phyloP scores from a whole-genome alignment of 2,797 vertebrate species.

The Megalops cyprinoides region DNA sequence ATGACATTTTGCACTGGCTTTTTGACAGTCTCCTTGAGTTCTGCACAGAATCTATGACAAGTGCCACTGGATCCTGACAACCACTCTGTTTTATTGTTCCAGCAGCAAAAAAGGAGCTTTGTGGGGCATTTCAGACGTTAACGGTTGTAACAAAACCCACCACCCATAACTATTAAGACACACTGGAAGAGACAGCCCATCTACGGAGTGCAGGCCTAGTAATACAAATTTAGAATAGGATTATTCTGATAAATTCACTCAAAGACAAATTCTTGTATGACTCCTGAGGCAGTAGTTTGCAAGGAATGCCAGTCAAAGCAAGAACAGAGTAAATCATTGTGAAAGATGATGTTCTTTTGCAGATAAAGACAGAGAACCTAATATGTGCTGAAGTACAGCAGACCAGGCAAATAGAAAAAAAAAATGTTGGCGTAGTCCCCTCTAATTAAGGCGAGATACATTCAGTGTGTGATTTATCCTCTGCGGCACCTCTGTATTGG shows the following conservation, averaged over 20 bases:
- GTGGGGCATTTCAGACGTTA: neutral
- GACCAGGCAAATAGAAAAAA: no score
- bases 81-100: neutral
- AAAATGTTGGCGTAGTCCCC: neutral
- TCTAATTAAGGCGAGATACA: neutral
- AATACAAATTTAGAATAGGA: neutral
- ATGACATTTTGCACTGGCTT: neutral
- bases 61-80: neutral
- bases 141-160: neutral
- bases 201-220: neutral
- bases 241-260: neutral
- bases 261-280: neutral
- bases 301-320: neutral
- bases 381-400: no score
- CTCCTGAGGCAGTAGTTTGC: neutral
- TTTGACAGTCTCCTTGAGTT: constrained; percentile 12
- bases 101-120: neutral
- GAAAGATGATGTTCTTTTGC: neutral
- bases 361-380: no score
- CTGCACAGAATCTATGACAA: neutral
- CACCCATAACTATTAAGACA: neutral
- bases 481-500: neutral
- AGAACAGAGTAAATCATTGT: neutral
- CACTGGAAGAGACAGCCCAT: neutral
- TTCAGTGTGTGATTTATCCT: neutral